Evolutionary conservation across 2,113 vertebrate genomes (phyloP).

Genomic region (Orthochromis malagaraziensis): DNA sequence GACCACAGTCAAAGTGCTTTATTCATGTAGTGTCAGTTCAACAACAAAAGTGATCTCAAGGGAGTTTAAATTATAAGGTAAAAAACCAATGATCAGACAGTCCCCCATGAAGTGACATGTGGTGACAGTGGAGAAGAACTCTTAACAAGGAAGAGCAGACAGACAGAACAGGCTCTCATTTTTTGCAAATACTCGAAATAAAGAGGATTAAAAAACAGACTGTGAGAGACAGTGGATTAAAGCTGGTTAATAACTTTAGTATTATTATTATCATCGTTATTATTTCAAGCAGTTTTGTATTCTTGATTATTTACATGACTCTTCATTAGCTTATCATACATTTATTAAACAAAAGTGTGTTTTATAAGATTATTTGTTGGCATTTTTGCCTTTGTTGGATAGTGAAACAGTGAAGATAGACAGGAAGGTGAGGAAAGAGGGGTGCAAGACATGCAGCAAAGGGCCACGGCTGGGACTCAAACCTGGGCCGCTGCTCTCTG

Average conservation of each 20-base stretch:
- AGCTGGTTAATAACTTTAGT: not conserved
- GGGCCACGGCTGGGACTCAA: not conserved
- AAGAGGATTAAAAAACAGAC: not conserved
- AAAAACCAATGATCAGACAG: not conserved
- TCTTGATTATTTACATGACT: not conserved
- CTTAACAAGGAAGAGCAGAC: not conserved
- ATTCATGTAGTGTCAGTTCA: not conserved
- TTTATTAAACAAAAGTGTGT: not conserved
- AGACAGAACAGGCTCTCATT: not conserved
- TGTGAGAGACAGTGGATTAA: not conserved
- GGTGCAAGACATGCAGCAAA: accelerated
- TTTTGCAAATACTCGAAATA: not conserved
- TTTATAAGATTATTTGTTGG: not conserved
- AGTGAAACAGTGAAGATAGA: accelerated
- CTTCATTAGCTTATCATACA: not conserved
- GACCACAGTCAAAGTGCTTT: not conserved
- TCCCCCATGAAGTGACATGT: not conserved
- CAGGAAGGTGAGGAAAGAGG: not conserved
- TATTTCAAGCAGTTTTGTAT: not conserved
- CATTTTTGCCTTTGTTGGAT: not conserved
- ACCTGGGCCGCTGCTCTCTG: not conserved
- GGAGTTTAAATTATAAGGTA: not conserved
- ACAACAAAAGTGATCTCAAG: not conserved
- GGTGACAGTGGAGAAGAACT: not conserved
- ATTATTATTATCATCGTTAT: not conserved